Conservation (phyloP, 2,113 vertebrate genomes). For the Cephalopterus ornatus region DNA sequence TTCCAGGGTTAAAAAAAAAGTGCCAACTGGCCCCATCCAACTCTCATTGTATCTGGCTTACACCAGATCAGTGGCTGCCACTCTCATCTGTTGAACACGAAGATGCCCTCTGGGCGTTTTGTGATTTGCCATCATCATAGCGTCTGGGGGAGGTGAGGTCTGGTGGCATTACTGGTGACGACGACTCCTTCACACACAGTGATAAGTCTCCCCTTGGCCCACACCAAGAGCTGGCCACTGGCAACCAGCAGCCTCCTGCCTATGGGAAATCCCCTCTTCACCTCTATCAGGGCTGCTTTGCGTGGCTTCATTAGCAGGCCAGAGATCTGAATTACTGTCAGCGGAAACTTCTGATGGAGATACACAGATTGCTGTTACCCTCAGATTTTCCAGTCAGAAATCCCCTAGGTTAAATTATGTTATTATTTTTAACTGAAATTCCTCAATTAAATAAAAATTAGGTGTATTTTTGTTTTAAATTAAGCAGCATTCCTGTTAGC, state of each 20-base stretch:
- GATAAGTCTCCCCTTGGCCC: not conserved
- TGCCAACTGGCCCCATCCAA: not conserved
- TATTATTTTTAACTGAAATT: not conserved
- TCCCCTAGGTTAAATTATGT: not conserved
- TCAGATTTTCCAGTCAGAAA: not conserved
- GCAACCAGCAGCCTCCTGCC: not conserved
- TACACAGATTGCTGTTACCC: not conserved
- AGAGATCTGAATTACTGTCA: not conserved
- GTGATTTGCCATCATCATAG: not conserved
- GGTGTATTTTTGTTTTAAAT: not conserved
- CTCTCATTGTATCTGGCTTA: accelerated
- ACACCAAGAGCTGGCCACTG: not conserved
- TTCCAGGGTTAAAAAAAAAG: not conserved
- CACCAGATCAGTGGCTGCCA: not conserved
- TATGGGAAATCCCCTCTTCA: not conserved
- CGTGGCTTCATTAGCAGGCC: not conserved
- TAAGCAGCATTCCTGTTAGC: not conserved
- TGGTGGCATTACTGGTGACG: not conserved
- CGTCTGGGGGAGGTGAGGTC: not conserved
- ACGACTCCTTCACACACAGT: accelerated
- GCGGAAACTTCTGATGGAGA: not conserved
- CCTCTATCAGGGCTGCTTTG: not conserved
- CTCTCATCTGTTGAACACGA: not conserved
- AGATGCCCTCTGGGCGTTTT: accelerated
- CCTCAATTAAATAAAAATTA: not conserved